Conservation (phyloP, 2,888 invertebrate species). For the Volucella bombylans region DNA sequence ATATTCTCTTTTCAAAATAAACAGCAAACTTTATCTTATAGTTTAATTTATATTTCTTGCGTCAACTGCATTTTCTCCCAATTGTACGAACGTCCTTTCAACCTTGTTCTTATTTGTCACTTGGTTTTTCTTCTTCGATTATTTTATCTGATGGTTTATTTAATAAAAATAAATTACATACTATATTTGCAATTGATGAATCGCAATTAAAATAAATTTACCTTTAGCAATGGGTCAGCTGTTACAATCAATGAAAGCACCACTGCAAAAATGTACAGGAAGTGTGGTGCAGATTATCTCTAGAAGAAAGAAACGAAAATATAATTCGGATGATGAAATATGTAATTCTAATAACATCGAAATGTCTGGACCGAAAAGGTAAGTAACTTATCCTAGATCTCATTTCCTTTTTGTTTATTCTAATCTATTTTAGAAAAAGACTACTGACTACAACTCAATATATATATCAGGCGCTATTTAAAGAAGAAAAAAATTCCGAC, state of each 20-base stretch:
- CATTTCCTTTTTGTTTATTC: neutral
- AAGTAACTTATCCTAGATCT: slow-evolving; percentile 67
- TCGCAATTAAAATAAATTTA: too few species aligned
- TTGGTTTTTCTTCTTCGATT: too few species aligned
- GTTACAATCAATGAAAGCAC: slow-evolving; percentile 80
- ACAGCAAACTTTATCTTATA: too few species aligned
- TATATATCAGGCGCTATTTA: slow-evolving; percentile 89
- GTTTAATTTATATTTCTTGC: too few species aligned
- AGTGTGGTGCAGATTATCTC: slow-evolving; percentile 83
- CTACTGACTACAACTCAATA: slow-evolving; percentile 89
- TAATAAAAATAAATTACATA: too few species aligned
- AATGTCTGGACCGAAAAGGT: slow-evolving; percentile 87
- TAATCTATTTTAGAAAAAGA: slow-evolving; percentile 83
- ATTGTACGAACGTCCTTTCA: too few species aligned
- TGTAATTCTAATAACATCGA: slow-evolving; percentile 81
- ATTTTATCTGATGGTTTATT: too few species aligned
- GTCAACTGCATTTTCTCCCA: too few species aligned
- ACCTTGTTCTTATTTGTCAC: too few species aligned
- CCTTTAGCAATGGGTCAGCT: slow-evolving; percentile 82
- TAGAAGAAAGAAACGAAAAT: slow-evolving; percentile 84
- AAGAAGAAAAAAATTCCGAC: slow-evolving; percentile 90
- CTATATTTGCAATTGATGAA: too few species aligned
- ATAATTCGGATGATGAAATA: slow-evolving; percentile 78
- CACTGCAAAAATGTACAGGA: slow-evolving; percentile 80
- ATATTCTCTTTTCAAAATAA: too few species aligned